Evolutionary conservation across 2,113 vertebrate genomes (phyloP).

Genomic region (Castor canadensis): DNA sequence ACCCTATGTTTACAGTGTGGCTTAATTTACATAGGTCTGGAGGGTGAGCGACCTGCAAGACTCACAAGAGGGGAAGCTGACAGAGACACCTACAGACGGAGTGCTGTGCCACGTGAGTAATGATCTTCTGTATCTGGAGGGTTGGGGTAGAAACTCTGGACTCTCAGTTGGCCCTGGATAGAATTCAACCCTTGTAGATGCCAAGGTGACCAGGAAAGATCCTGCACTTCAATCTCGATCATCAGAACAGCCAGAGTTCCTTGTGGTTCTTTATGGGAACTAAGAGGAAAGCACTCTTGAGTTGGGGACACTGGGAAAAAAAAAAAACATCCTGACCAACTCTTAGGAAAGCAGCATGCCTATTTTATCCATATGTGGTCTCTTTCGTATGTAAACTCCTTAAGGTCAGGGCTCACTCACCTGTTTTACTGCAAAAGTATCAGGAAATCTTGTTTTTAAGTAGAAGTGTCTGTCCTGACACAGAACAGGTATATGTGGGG

Average conservation of each 20-base stretch:
- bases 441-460: not conserved
- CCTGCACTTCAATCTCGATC: not conserved
- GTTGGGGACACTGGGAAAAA: too few relatives aligned
- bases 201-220: not conserved
- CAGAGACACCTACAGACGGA: constrained; percentile 97
- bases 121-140: fast-evolving
- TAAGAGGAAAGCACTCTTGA: not conserved
- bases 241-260: not conserved
- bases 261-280: not conserved
- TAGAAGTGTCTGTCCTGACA: not conserved
- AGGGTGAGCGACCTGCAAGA: constrained; percentile 96
- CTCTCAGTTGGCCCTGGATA: not conserved
- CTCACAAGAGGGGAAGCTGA: constrained; percentile 95
- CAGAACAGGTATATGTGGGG: not conserved
- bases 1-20: not conserved
- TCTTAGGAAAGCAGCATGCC: not conserved
- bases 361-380: not conserved
- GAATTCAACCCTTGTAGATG: not conserved
- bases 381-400: too few relatives aligned
- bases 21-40: constrained; percentile 88
- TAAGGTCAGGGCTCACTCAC: not conserved
- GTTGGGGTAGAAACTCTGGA: not conserved
- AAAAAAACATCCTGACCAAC: not conserved
- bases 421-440: not conserved
- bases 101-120: constrained; percentile 93